Evolutionary conservation across 2,797 vertebrate species (phyloP).

Genomic region (Halcyon smyrnensis): DNA sequence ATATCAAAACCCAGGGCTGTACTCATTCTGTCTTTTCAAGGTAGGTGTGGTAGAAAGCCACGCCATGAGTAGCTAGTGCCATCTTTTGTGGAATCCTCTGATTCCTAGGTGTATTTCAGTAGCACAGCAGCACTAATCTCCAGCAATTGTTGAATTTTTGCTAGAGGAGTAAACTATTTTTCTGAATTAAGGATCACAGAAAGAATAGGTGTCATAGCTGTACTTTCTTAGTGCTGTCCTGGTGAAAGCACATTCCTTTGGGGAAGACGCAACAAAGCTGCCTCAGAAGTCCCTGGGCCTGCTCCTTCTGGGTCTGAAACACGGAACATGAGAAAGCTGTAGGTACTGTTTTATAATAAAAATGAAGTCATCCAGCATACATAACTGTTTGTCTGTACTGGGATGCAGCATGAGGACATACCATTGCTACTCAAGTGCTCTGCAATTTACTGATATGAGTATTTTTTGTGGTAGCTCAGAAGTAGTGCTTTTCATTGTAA

Average conservation of each 20-base stretch:
- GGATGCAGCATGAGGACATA: not conserved
- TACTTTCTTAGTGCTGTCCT: not conserved
- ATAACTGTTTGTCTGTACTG: not conserved
- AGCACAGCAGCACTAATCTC: not conserved
- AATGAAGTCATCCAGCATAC: accelerated
- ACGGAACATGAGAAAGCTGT: not conserved
- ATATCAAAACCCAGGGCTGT: not conserved
- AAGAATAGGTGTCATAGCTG: accelerated
- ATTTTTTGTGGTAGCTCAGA: not conserved
- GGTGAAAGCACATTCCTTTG: not conserved
- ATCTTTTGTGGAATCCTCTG: not conserved
- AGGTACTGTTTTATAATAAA: not conserved
- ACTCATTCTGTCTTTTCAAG: not conserved
- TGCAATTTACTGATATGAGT: not conserved
- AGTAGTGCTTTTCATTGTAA: not conserved
- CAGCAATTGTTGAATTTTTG: not conserved
- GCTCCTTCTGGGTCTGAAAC: not conserved
- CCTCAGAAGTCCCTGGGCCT: not conserved
- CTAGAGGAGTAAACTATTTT: not conserved
- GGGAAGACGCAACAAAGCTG: not conserved
- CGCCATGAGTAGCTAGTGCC: not conserved
- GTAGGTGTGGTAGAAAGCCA: not conserved
- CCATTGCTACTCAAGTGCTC: not conserved
- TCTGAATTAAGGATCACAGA: not conserved
- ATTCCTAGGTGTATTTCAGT: not conserved